These are phyloP conservation scores for Cyanoderma ruficeps DNA, from an alignment of 2,113 vertebrate genomes.

Conservation along the genomic window DNA sequence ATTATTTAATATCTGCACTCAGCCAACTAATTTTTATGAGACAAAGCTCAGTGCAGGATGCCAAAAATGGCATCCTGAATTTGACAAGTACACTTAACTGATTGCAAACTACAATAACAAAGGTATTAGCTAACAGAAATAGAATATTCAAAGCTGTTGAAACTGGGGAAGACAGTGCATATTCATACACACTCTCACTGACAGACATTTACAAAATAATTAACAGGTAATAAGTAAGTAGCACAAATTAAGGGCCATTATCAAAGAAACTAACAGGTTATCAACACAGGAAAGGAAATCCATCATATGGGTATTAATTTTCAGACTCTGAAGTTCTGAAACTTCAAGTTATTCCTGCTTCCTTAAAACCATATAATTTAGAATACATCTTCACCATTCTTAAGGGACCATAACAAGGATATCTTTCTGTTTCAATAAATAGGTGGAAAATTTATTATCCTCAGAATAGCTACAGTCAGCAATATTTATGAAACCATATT, in stretches of 20 bases:
- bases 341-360: neutral
- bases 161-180: neutral
- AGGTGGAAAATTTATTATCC: neutral
- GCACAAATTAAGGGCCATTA: neutral
- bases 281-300: neutral
- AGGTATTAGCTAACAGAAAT: neutral
- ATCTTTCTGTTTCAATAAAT: neutral
- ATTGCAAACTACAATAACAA: neutral
- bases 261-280: neutral
- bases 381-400: neutral
- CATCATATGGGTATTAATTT: neutral
- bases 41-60: neutral
- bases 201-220: neutral
- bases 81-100: neutral
- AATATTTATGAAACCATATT: neutral
- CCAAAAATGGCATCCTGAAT: neutral
- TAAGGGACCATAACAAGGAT: neutral
- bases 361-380: neutral
- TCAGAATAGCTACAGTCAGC: neutral
- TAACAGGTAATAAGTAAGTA: neutral
- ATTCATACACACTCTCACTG: neutral
- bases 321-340: neutral
- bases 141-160: neutral
- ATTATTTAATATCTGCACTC: constrained; percentile 47
- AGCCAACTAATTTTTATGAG: constrained; percentile 32